Percentiles rank a stretch among this genome's conserved stretches.
These are phyloP conservation scores for Turdus rufiventris DNA, from an alignment of 2,113 vertebrate species.

Conservation along the genomic window DNA sequence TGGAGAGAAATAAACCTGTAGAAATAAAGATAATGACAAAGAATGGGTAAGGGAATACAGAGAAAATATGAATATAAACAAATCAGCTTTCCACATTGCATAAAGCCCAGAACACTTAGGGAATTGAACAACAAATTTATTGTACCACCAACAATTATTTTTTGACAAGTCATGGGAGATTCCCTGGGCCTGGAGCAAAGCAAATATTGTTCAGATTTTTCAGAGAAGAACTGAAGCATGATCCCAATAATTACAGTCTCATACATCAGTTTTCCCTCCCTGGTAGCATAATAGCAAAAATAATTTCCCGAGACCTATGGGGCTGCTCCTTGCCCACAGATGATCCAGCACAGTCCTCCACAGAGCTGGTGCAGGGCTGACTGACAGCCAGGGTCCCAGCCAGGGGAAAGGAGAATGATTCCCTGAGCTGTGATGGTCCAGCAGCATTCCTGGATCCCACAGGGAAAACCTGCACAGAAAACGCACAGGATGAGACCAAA, in stretches of 20 bases:
- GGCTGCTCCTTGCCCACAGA: neutral
- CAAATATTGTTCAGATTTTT: slow-evolving; percentile 40
- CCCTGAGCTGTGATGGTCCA: accelerated
- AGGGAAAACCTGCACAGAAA: neutral
- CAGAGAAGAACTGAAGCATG: neutral
- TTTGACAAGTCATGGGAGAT: slow-evolving; percentile 60
- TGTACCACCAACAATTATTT: slow-evolving; percentile 40
- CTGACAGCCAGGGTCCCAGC: neutral
- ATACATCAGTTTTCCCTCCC: slow-evolving; percentile 1
- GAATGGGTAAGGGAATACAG: slow-evolving; percentile 41
- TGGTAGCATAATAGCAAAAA: neutral
- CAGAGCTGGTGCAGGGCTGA: neutral
- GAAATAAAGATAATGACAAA: slow-evolving; percentile 51
- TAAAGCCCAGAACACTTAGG: neutral
- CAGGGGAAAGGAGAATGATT: neutral
- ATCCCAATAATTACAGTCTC: slow-evolving; percentile 13
- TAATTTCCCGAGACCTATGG: neutral
- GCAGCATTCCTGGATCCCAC: neutral
- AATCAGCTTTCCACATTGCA: slow-evolving; percentile 22
- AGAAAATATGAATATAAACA: slow-evolving; percentile 38
- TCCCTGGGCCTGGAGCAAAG: slow-evolving; percentile 53
- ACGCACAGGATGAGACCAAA: neutral
- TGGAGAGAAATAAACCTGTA: slow-evolving; percentile 51
- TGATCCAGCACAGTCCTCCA: neutral
- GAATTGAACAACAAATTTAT: slow-evolving; percentile 42